Evolutionary conservation across 2,113 vertebrate genomes (phyloP), one percentile per base, ranked within the genome.

Genomic region (Dendropsophus ebraccatus): DNA sequence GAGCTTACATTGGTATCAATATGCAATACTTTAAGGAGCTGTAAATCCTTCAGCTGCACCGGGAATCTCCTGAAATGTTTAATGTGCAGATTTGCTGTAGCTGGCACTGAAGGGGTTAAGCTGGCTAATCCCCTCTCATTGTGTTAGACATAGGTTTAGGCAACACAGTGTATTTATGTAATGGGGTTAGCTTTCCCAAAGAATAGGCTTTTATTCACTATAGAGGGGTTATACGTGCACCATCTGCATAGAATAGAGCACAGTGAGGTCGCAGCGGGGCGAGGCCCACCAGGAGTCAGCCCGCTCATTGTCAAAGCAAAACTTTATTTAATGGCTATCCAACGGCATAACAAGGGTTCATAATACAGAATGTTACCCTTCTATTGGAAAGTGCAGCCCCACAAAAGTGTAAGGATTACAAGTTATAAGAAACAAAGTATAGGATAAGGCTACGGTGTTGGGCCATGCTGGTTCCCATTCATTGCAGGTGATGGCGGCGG

Each of bases 121-220:
- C 32, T 10, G 5, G 32, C 84, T 79, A 86, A 86, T 86, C 84
- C 76, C 19, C 41, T 28, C 45, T 69, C 49, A 80, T 70, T 70
- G 62, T 69, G 75, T 67, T 52, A 49, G 60, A 50, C 74, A 69
- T 23, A 70, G 62, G 32, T 85, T 54, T 79, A 70, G 78, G 62
- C n/a, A 49, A 45, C 75, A 85, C 30, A 54, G 75, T 80, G 84
- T 85, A 79, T 79, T 85, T 85, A 83, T 83, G 81, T 84, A 86
- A 86, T 78, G 49, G 84, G 30, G 75, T 80, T 78, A 80, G 75
- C 23, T 72, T 65, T 25, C 28, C 41, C 2, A 85, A 72, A 80
- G 75, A 86, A 86, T 80, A 79, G 84, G 30, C 75, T 56, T 41
- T 52, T 80, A 86, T 79, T 86, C 84, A 30, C 75, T 41, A n/a